These are phyloP conservation scores for Zeugodacus cucurbitae DNA, from an alignment of 1,140 invertebrate species.

Conservation along the genomic window DNA sequence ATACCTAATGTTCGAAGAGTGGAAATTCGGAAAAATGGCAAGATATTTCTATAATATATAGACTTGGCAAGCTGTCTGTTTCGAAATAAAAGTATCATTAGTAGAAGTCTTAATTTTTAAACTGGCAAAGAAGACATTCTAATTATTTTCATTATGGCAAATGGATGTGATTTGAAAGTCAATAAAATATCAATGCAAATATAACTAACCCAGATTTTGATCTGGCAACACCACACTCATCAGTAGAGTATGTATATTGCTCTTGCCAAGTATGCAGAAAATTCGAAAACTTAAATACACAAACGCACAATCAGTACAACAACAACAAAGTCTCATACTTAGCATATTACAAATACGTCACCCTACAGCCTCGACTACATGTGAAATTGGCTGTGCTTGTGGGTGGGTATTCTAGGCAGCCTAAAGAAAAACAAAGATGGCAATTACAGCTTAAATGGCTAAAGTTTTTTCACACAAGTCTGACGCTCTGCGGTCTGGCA, in stretches of 20 bases:
- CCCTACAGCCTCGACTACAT: not conserved
- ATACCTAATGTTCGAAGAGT: too few relatives aligned
- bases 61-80: too few relatives aligned
- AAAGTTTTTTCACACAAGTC: not conserved
- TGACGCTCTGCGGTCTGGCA: not conserved
- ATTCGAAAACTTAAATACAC: not conserved
- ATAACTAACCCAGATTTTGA: not conserved
- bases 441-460: not conserved
- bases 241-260: not conserved
- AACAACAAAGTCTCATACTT: not conserved
- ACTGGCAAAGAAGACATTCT: too few relatives aligned
- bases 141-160: too few relatives aligned
- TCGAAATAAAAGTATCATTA: too few relatives aligned
- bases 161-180: too few relatives aligned
- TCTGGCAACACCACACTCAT: not conserved
- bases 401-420: not conserved
- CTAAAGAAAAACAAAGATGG: not conserved
- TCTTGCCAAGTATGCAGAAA: not conserved
- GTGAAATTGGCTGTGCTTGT: too few relatives aligned
- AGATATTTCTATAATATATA: too few relatives aligned
- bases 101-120: too few relatives aligned
- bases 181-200: not conserved
- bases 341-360: not conserved
- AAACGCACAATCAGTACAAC: not conserved
- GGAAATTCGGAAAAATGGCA: too few relatives aligned